Base-by-base conservation (phyloP, 2,888 invertebrate genomes). In the Tribolium freemani region DNA sequence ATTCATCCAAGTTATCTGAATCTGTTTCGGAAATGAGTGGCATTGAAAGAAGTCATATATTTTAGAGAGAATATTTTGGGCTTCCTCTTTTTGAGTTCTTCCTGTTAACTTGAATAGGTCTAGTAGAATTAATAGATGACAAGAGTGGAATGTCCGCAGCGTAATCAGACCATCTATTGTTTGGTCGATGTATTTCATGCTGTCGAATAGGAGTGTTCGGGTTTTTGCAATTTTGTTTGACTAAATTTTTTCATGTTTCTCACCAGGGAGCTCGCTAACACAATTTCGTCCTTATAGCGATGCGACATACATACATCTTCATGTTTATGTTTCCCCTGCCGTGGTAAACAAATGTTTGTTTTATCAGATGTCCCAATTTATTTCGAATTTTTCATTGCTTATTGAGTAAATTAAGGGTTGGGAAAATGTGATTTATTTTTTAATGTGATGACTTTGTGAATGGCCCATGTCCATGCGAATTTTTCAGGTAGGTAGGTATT, bases 61-160 rank as follows among this genome's bases (percentile, higher is more conserved):
- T 61, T 61, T 31, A 46, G 58, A 38, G 9, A 20, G 31, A 46
- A 58, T 31, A 20, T 58, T 31, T 38, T 11, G 31, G 13, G 56
- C 21, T n/a, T 56, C 38, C 31, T 26, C 56, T 56, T 56, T 56
- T 58, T 58, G 45, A 44, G 45, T 58, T 58, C 46, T 58, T 45
- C 61, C 61, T 61, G 48, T 61, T n/a, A 61, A 50, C 16, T 58
- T 58, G 58, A 61, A 61, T 61, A 9, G 48, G 6, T 13, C 50
- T 61, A 61, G 61, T 30, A 60, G 61, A 61, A 61, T 61, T 61
- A 61, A 61, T 61, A 61, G 48, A 61, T 50, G 61, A 48, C 61
- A 61, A 38, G 13, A 44, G 61, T 26, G 61, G 50, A 61, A 50
- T 61, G 46, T 61, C 50, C 61, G 61, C 61, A 50, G 21, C 50